Base-by-base conservation (phyloP, 1,140 invertebrate species). In the Centruroides sculpturatus region DNA sequence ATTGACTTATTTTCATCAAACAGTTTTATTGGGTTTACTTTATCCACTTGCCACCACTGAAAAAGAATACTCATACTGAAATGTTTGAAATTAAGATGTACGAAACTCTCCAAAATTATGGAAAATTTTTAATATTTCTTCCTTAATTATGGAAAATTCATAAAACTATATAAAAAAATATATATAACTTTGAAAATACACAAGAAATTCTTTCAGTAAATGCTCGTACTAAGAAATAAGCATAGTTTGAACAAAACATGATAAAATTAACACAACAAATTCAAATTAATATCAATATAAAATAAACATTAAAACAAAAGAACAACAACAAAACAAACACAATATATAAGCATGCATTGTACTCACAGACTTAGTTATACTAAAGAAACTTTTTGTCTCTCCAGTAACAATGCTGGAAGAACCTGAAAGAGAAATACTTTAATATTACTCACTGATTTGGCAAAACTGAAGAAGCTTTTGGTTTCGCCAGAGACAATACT, bases 21-120 rank as follows among this genome's bases (percentile, higher is more conserved):
- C 63, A 92, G 74, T 75, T 90, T 92, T 64, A 91, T 82, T 4
- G 88, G 87, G 7, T 84, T 88, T 50, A 92, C 82, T 76, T 90
- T 92, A 73, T 91, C 88, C n/a, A 89, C 86, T 78, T 89, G 87
- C 87, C 87, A 92, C 88, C 88, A 92, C 85, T 77, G 23, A 35
- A 59, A 47, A 12, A 11, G n/a, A 35, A 50, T 47, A 47, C 35
- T 55, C 8, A 8, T 41, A 41, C 41, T 41, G 41, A 41, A 41
- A 5, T 41, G 5, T 41, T 41, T 41, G 5, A 41, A 23, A 23
- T 23, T 23, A 23, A 23, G 2, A 23, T 23, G 23, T 23, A 23
- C 23, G 2, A 1, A 23, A 23, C 0, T 23, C 23, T 23, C 23
- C 23, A 23, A 23, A 23, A 23, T 23, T 23, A 23, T 23, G 23